A percentile compares a stretch with the other conserved stretches of the same genome.
Conservation (phyloP, 2,797 vertebrate genomes). For the Neosilurus hyrtlii region DNA sequence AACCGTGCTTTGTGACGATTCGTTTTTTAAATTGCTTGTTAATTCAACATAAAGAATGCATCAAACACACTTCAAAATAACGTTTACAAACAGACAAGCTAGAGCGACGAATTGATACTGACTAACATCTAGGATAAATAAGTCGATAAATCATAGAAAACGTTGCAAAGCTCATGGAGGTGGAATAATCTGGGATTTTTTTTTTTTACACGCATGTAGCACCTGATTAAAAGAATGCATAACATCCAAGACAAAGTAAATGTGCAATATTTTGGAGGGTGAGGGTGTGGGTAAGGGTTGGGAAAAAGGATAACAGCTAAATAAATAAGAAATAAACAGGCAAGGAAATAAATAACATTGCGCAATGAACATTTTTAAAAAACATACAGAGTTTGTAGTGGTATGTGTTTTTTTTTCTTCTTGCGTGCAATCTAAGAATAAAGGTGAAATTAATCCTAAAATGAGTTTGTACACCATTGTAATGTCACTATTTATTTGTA, state of each 20-base stretch:
- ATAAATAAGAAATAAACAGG: conserved; percentile 55
- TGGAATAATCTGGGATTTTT: conserved; percentile 68
- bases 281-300: not conserved
- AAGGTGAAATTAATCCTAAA: conserved; percentile 78
- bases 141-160: conserved; percentile 74
- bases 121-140: conserved; percentile 68
- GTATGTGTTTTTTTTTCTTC: conserved; percentile 58
- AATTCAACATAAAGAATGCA: conserved; percentile 69
- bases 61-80: conserved; percentile 70
- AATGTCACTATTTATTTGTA: conserved; percentile 70
- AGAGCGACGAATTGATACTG: conserved; percentile 70
- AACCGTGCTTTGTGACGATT: conserved; percentile 67
- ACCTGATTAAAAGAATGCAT: conserved; percentile 66
- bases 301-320: conserved; percentile 8
- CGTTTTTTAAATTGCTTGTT: conserved; percentile 66
- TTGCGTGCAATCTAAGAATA: conserved; percentile 76
- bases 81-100: conserved; percentile 62
- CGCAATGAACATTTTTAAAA: conserved; percentile 51
- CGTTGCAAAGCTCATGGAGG: conserved; percentile 72
- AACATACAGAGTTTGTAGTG: conserved; percentile 49
- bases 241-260: conserved; percentile 61
- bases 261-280: conserved; percentile 45
- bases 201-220: conserved; percentile 65
- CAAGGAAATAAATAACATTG: conserved; percentile 57
- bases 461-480: conserved; percentile 64